phyloP scores from a whole-genome alignment of 2,888 invertebrate genomes.

The Drosophila flavopinicola region DNA sequence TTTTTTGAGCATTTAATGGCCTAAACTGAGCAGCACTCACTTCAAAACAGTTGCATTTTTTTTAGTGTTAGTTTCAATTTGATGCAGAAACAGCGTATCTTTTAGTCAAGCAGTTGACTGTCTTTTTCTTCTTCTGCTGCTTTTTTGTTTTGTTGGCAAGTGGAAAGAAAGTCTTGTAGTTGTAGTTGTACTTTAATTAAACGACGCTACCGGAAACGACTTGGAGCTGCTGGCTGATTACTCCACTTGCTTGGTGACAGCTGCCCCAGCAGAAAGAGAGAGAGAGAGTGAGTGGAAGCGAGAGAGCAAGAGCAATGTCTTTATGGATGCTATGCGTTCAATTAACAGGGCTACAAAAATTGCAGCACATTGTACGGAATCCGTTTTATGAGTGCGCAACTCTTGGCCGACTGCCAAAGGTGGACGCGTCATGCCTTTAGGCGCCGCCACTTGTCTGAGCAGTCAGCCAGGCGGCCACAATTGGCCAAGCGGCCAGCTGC shows the following conservation, averaged over 20 bases:
- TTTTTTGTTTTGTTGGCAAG: slow-evolving; percentile 19
- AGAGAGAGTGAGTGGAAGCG: neutral
- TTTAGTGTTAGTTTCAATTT: too few species aligned
- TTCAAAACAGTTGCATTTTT: too few species aligned
- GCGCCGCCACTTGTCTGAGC: slow-evolving; percentile 64
- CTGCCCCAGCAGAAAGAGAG: neutral
- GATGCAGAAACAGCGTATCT: too few species aligned
- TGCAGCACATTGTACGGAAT: slow-evolving; percentile 37
- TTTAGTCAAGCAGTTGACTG: neutral
- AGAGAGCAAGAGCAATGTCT: neutral
- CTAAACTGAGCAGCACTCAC: too few species aligned
- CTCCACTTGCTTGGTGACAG: slow-evolving; percentile 38
- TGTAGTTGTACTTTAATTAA: slow-evolving; percentile 45
- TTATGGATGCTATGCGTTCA: slow-evolving; percentile 35
- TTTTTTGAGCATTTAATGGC: too few species aligned
- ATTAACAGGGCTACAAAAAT: slow-evolving; percentile 42
- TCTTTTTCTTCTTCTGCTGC: slow-evolving; percentile 2
- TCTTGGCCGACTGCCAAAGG: slow-evolving; percentile 67
- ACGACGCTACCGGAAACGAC: slow-evolving; percentile 53
- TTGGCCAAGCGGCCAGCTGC: slow-evolving; percentile 22
- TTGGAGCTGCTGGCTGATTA: slow-evolving; percentile 45
- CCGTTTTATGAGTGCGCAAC: slow-evolving; percentile 45
- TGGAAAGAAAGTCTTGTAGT: slow-evolving; percentile 39
- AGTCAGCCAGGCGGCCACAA: slow-evolving; percentile 49
- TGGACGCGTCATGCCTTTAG: slow-evolving; percentile 73